Percentiles rank a stretch among this genome's conserved stretches.
These are phyloP conservation scores for Drosophila austrosaltans DNA, from an alignment of 2,888 invertebrate genomes.

Conservation along the genomic window DNA sequence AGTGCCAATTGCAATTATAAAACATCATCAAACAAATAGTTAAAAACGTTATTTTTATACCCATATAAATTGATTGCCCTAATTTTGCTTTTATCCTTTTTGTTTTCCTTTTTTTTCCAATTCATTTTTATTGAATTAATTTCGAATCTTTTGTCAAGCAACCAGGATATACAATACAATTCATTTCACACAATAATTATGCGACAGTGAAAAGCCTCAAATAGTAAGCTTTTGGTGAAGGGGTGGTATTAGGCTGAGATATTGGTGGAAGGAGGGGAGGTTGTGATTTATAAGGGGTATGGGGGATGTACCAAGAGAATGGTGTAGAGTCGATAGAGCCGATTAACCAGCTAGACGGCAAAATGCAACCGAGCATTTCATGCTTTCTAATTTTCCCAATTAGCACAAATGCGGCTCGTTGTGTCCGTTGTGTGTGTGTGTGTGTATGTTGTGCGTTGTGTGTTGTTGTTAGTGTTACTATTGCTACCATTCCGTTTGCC, in stretches of 20 bases:
- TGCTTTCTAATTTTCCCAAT: constrained; percentile 78
- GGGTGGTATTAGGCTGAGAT: not conserved
- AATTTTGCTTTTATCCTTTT: not conserved
- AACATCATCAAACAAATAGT: constrained; percentile 1
- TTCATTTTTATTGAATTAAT: not conserved
- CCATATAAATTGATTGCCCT: no score
- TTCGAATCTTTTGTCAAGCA: constrained; percentile 7
- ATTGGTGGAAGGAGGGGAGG: not conserved
- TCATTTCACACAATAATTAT: not conserved
- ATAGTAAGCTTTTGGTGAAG: not conserved
- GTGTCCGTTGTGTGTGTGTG: constrained; percentile 31
- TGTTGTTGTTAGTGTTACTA: constrained; percentile 24
- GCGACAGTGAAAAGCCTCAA: not conserved
- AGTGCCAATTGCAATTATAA: constrained; percentile 14
- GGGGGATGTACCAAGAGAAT: constrained; percentile 12
- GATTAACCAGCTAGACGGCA: constrained; percentile 65
- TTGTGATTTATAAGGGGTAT: not conserved
- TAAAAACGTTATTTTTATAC: constrained; percentile 14
- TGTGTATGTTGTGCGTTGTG: constrained; percentile 19
- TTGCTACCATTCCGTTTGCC: constrained; percentile 25
- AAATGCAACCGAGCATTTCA: constrained; percentile 68
- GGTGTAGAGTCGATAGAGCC: constrained; percentile 39
- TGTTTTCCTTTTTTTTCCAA: not conserved
- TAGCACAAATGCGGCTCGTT: constrained; percentile 68
- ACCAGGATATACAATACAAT: constrained; percentile 20